These are phyloP conservation scores for Bombyx huttoni DNA, from an alignment of 2,888 invertebrate genomes.

Conservation along the genomic window DNA sequence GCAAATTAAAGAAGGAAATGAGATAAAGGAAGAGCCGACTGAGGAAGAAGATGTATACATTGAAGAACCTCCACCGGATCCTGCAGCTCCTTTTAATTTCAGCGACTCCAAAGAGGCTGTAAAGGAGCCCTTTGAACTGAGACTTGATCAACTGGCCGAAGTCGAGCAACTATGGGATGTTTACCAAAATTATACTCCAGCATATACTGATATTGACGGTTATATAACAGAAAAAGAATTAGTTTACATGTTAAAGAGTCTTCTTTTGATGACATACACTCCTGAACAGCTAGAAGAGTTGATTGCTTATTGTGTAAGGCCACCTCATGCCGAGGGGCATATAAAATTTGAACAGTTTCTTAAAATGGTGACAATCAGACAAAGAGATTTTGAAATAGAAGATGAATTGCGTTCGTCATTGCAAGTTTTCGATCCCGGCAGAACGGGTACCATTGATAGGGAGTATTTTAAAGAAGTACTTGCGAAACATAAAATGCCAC, in stretches of 20 bases:
- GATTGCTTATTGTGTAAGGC: slow-evolving; percentile 43
- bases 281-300: slow-evolving; percentile 51
- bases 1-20: slow-evolving; percentile 17
- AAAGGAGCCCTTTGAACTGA: slow-evolving; percentile 39
- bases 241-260: slow-evolving; percentile 48
- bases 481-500: slow-evolving; percentile 35
- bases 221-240: slow-evolving; percentile 55
- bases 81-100: slow-evolving; percentile 49
- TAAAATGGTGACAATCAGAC: slow-evolving; percentile 49
- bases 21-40: slow-evolving; percentile 17
- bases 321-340: slow-evolving; percentile 48
- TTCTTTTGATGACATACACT: slow-evolving; percentile 49
- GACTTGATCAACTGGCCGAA: slow-evolving; percentile 53
- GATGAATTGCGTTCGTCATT: slow-evolving; percentile 48
- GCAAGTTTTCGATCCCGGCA: slow-evolving; percentile 41
- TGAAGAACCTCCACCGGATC: slow-evolving; percentile 51
- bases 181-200: slow-evolving; percentile 55
- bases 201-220: slow-evolving; percentile 45
- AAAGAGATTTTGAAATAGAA: slow-evolving; percentile 43
- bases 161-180: slow-evolving; percentile 52
- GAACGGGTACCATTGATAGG: slow-evolving; percentile 37
- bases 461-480: slow-evolving; percentile 42
- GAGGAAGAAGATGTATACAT: slow-evolving; percentile 41
- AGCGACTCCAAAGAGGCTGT: slow-evolving; percentile 48
- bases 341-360: slow-evolving; percentile 51